Percentiles rank a stretch among this genome's conserved stretches.
Conservation (phyloP, 2,888 invertebrate genomes). For the Drosophila demipolita region DNA sequence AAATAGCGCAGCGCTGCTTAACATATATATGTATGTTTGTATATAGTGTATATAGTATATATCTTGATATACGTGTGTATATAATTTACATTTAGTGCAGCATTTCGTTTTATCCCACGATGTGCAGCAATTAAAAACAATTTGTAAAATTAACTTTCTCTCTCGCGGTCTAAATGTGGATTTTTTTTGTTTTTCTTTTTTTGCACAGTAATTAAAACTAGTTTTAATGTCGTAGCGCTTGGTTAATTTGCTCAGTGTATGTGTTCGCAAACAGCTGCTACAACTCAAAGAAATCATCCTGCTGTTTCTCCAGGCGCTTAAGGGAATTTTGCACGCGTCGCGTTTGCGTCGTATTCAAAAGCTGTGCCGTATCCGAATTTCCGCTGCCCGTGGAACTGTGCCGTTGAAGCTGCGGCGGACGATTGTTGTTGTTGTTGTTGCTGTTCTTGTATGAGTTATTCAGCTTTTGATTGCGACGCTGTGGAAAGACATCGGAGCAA, state of each 20-base stretch:
- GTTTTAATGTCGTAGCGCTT: slow-evolving; percentile 37
- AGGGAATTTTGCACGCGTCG: slow-evolving; percentile 92
- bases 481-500: slow-evolving; percentile 73
- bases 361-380: slow-evolving; percentile 85
- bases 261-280: slow-evolving; percentile 87
- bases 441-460: slow-evolving; percentile 82
- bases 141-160: slow-evolving; percentile 59
- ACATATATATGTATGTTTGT: slow-evolving; percentile 26
- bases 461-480: slow-evolving; percentile 76
- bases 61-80: slow-evolving; percentile 27
- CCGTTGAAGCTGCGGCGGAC: slow-evolving; percentile 76
- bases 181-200: background rate
- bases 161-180: slow-evolving; percentile 1
- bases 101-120: slow-evolving; percentile 26
- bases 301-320: slow-evolving; percentile 92
- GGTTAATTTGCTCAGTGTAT: slow-evolving; percentile 16
- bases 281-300: slow-evolving; percentile 96
- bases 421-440: slow-evolving; percentile 72
- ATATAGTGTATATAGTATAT: slow-evolving; percentile 22
- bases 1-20: slow-evolving; percentile 58
- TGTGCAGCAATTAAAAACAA: slow-evolving; percentile 67
- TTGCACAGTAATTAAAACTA: slow-evolving; percentile 53
- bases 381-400: slow-evolving; percentile 86
- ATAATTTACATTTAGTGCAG: slow-evolving; percentile 66
- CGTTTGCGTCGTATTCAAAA: slow-evolving; percentile 91